Conservation (phyloP, 2,113 vertebrate genomes). For the Spermophilus dauricus region DNA sequence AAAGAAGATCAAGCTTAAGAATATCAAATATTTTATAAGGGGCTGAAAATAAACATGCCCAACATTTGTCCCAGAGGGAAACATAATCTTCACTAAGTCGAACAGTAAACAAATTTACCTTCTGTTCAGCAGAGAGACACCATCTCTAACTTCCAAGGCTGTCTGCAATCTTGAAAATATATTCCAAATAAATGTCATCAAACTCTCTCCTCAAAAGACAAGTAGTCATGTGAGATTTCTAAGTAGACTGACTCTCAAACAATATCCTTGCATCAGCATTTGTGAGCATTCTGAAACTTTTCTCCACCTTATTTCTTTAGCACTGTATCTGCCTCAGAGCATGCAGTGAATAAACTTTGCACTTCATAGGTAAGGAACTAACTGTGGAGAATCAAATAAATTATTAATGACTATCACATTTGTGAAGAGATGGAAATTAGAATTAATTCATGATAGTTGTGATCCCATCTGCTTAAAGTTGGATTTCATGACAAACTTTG, state of each 20-base stretch:
- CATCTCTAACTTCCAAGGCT: neutral
- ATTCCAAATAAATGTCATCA: neutral
- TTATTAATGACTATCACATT: neutral
- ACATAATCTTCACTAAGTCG: neutral
- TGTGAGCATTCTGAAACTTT: neutral
- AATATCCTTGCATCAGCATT: neutral
- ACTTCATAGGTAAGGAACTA: neutral
- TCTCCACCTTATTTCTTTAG: neutral
- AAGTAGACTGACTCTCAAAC: neutral
- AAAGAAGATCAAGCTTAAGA: neutral
- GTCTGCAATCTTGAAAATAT: neutral
- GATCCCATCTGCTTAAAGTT: neutral
- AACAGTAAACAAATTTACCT: neutral
- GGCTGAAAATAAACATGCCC: neutral
- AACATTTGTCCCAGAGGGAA: neutral
- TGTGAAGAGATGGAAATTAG: neutral
- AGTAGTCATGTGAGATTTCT: neutral
- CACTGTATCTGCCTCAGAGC: neutral
- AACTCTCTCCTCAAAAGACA: neutral
- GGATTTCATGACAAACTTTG: neutral
- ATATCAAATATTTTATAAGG: neutral
- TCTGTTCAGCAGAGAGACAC: neutral
- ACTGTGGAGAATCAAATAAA: neutral
- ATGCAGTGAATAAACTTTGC: neutral
- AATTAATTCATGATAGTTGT: neutral